Base-by-base conservation (phyloP, 1,140 invertebrate species). In the Cydia fagiglandana region DNA sequence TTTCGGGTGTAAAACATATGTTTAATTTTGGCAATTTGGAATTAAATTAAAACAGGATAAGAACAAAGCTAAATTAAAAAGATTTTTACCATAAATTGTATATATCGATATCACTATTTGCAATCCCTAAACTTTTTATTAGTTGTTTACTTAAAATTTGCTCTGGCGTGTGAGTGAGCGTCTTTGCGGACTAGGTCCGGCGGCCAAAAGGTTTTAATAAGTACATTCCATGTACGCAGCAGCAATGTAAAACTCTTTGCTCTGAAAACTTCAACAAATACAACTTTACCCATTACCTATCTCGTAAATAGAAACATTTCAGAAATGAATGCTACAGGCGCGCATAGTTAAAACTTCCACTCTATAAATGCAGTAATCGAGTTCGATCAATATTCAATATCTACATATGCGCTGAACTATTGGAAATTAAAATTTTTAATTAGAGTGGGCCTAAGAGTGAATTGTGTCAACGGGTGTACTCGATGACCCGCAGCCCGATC, bases 401-500 rank as follows among this genome's bases (percentile, higher is more conserved):
- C 76, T 76, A 81, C 20, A 24, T 17, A 53, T 17, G 50, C 50
- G 50, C 5, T 17, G n/a, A 53, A 12, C 17, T 61, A 20, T 20
- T 61, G 56, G 10, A 30, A 34, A 20, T 70, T 41, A 7, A 15
- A 70, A 70, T 45, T 45, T 68, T 70, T 38, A 70, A 70, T 70
- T 70, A 78, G 47, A 75, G 73, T 47, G 64, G 74, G 76, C 56
- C 73, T 73, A 34, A 70, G 45, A 80, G 74, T 15, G 75, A 77
- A 79, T 80, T 75, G 77, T 80, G 77, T 78, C 76, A 77, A 79
- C 77, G 73, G 50, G 77, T 82, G 80, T 82, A 81, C 73, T 74
- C 85, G 76, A 78, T 88, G 89, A 91, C 88, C 89, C 79, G 84
- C 84, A 84, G 84, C 78, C 83, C 76, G 80, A 91, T 89, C 81